A percentile compares a stretch with the other conserved stretches of the same genome.
These are phyloP conservation scores for Syngnathus typhle DNA, from an alignment of 2,113 vertebrate species.

Conservation along the genomic window DNA sequence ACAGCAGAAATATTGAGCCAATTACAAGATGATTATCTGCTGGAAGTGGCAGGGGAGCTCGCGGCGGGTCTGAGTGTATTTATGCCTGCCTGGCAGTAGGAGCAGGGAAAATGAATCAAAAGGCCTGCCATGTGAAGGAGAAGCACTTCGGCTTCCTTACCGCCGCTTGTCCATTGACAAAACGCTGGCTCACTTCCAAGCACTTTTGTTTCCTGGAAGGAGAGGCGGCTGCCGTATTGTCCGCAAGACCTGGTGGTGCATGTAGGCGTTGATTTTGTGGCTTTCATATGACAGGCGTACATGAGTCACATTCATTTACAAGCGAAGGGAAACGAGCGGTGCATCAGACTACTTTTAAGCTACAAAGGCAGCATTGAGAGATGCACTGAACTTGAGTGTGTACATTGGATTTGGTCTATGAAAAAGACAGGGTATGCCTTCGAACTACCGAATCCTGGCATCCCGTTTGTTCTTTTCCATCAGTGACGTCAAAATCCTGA, in stretches of 20 bases:
- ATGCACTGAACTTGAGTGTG: constrained; percentile 33
- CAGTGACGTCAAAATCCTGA: constrained; percentile 15
- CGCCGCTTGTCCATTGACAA: constrained; percentile 37
- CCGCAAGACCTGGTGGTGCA: constrained; percentile 20
- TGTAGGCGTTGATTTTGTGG: constrained; percentile 14
- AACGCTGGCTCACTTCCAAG: constrained; percentile 39
- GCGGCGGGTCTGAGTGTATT: constrained; percentile 52
- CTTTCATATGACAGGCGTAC: constrained; percentile 35
- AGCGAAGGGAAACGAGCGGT: constrained; percentile 37
- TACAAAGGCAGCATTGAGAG: constrained; percentile 60
- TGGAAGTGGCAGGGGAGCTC: constrained; percentile 44
- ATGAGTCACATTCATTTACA: constrained; percentile 47
- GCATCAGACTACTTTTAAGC: constrained; percentile 41
- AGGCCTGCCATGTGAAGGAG: constrained; percentile 25
- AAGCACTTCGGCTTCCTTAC: constrained; percentile 47
- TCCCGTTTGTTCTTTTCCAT: not conserved
- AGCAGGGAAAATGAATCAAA: constrained; percentile 60
- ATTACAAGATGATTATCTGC: constrained; percentile 74
- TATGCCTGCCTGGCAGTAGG: constrained; percentile 51
- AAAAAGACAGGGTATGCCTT: not conserved
- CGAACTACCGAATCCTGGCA: not conserved
- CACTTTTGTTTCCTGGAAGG: constrained; percentile 1
- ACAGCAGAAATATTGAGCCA: constrained; percentile 73
- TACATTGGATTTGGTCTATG: constrained; percentile 35
- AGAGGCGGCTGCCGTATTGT: constrained; percentile 30